Base-by-base conservation (phyloP, 2,888 invertebrate genomes). In the Conops quadrifasciatus region DNA sequence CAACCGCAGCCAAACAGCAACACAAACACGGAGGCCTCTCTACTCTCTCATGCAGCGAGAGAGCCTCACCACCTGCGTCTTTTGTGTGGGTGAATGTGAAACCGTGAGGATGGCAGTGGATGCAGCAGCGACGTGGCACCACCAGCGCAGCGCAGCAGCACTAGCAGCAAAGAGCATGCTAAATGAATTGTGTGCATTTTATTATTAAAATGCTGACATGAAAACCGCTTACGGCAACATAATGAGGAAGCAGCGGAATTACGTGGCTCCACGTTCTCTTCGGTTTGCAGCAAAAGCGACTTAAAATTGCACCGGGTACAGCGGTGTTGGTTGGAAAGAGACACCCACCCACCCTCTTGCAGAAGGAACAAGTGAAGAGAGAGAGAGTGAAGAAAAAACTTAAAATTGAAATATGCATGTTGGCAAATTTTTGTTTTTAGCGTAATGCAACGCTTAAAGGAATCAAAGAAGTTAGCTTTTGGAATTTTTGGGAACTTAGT, bases 141-240 rank as follows among this genome's bases (percentile, higher is more conserved):
- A n/a, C n/a, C n/a, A n/a, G n/a, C n/a, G 45, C 45, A 43, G 13
- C 13, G 45, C 5, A 1, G 58, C 58, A 15, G 11, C 9, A 26
- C 58, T 21, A 26, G 58, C 26, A 56, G 26, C 19, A 56, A 58
- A 30, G n/a, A 59, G 1, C 59, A 59, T n/a, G 59, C n/a, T 30
- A 59, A 28, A 59, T 59, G 30, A 59, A 59, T 59, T 59, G 59
- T 30, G 59, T 59, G 59, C 59, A 30, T 59, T 59, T 59, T 30
- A 36, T 59, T 26, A 59, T 26, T 59, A 30, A 59, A 30, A 59
- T 30, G 59, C 30, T 59, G 28, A 19, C 49, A 49, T 30, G 26
- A 36, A 59, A 30, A 59, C 4, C 49, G 59, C 30, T 59, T 15
- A n/a, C n/a, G 2, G 1, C n/a, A 11, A 11, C 16, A 59, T 16